Base-by-base conservation (phyloP, 2,113 vertebrate species). In the Rhodinocichla rosea region DNA sequence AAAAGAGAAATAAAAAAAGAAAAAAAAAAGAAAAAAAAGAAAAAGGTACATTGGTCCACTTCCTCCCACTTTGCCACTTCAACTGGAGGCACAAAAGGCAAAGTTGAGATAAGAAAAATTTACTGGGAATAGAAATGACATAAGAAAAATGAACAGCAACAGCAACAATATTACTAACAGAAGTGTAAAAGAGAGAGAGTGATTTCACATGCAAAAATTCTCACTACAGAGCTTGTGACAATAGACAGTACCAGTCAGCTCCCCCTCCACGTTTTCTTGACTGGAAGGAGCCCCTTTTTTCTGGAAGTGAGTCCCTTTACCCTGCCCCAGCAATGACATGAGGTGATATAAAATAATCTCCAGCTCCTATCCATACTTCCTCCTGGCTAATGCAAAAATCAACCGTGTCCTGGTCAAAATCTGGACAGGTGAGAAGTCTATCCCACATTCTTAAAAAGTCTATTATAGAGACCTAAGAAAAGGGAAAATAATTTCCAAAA, bases 381-480 rank as follows among this genome's bases (percentile, higher is more conserved):
- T 67, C 37, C 28, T n/a, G 37, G 28, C 15, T 74, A 45, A 27
- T 15, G 28, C 37, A 45, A 26, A 81, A 67, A 74, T 52, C 16
- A 52, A 15, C 13, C 23, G 33, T 20, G 4, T 28, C 10, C 7
- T 57, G 15, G 8, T 23, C 0, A 0, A 27, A 33, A 44, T 18
- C 37, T 24, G 12, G 39, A 17, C 33, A 39, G 3, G 7, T 56
- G 20, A 4, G 26, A 69, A 76, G 3, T n/a, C 10, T 69, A 6
- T 21, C 9, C 10, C 17, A n/a, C 10, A 26, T n/a, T 76, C 47
- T 39, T 50, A 42, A 91, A 42, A 59, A 55, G 62, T 22, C 13
- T 64, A 14, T 35, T 35, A 42, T 7, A 79, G 40, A 82, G 52
- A 44, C 13, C 15, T 40, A 49, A 77, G 49, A 70, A 52, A 75